Conservation (phyloP, 2,797 vertebrate genomes). For the Sebastes taczanowskii region DNA sequence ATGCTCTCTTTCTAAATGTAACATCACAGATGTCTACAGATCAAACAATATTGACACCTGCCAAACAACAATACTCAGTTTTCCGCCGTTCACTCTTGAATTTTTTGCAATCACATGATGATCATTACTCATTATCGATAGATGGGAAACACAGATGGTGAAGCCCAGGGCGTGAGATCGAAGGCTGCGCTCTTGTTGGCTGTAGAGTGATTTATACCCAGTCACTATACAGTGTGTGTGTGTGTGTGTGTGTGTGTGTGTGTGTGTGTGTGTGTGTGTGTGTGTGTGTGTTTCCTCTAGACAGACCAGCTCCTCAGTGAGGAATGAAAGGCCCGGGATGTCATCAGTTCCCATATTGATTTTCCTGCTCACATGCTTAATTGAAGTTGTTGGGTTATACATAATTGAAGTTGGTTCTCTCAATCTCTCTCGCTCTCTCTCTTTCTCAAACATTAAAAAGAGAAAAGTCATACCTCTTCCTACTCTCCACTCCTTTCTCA, state of each 20-base stretch:
- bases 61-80: not conserved
- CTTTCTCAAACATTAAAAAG: slow-evolving; percentile 46
- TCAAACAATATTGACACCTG: not conserved
- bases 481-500: slow-evolving; percentile 49
- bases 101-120: slow-evolving; percentile 32
- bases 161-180: slow-evolving; percentile 47
- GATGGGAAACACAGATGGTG: slow-evolving; percentile 46
- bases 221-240: slow-evolving; percentile 9
- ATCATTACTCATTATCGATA: slow-evolving; percentile 65
- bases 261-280: slow-evolving; percentile 19
- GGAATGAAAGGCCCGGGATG: slow-evolving; percentile 63
- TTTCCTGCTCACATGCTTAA: slow-evolving; percentile 80
- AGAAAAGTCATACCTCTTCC: slow-evolving; percentile 47
- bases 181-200: slow-evolving; percentile 51
- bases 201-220: slow-evolving; percentile 65
- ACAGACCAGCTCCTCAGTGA: slow-evolving; percentile 64
- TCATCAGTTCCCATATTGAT: slow-evolving; percentile 82
- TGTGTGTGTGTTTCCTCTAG: slow-evolving; percentile 43
- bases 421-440: slow-evolving; percentile 42
- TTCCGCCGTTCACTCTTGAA: not conserved
- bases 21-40: not conserved
- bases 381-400: slow-evolving; percentile 81
- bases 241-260: slow-evolving; percentile 38
- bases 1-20: not conserved
- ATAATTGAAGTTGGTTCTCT: slow-evolving; percentile 75